Conservation (phyloP, 2,888 invertebrate species). For the Apamea anceps region DNA sequence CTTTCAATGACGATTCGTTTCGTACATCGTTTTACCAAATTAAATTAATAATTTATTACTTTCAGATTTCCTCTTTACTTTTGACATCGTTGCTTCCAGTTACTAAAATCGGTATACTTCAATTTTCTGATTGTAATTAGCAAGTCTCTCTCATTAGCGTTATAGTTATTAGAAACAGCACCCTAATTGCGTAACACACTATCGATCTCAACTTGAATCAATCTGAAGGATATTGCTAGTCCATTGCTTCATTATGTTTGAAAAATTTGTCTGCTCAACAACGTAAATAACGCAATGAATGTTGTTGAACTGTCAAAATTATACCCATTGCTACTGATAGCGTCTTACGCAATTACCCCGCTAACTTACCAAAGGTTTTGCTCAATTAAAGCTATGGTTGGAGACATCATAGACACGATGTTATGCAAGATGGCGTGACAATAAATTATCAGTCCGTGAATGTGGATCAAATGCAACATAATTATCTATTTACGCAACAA, state of each 20-base stretch:
- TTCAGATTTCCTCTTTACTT: conserved; percentile 25
- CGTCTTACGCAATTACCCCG: too few relatives aligned
- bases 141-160: not conserved
- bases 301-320: too few relatives aligned
- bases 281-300: too few relatives aligned
- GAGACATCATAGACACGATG: conserved; percentile 37
- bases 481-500: conserved; percentile 70
- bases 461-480: conserved; percentile 68
- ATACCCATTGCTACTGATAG: too few relatives aligned
- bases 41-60: conserved; percentile 32
- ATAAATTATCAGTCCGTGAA: conserved; percentile 70
- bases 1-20: conserved; percentile 39
- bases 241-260: too few relatives aligned
- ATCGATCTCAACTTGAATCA: too few relatives aligned
- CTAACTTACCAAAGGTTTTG: conserved; percentile 26
- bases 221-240: too few relatives aligned
- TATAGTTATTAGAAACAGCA: conserved; percentile 2
- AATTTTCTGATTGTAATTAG: conserved; percentile 1
- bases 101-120: not conserved
- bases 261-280: too few relatives aligned
- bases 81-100: conserved; percentile 2
- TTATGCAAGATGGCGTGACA: conserved; percentile 69
- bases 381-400: conserved; percentile 41
- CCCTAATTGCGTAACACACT: too few relatives aligned
- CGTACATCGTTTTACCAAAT: conserved; percentile 20